phyloP scores from a whole-genome alignment of 2,113 vertebrate species.

The Ia io region DNA sequence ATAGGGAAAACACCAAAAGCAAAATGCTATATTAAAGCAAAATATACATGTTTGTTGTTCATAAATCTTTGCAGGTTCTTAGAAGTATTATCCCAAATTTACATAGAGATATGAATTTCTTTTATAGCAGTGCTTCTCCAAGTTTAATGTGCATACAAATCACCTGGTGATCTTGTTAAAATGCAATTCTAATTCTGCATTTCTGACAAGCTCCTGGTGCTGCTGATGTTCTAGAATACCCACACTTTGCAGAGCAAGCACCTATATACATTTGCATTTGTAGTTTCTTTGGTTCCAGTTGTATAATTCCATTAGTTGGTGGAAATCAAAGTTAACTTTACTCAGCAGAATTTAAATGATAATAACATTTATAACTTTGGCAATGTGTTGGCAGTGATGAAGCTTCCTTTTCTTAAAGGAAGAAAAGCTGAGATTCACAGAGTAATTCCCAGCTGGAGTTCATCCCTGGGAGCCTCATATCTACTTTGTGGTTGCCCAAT shows the following conservation, averaged over 20 bases:
- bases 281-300: neutral
- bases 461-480: neutral
- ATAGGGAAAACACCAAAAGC: neutral
- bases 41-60: neutral
- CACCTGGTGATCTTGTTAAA: neutral
- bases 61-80: slow-evolving; percentile 1
- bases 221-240: neutral
- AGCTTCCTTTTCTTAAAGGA: neutral
- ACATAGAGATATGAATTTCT: neutral
- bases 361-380: neutral
- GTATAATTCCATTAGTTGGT: neutral
- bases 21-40: neutral
- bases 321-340: slow-evolving; percentile 23
- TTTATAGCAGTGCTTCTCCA: neutral
- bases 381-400: neutral
- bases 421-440: neutral
- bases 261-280: neutral
- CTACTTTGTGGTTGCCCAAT: neutral
- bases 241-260: neutral
- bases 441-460: neutral
- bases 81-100: neutral
- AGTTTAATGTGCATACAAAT: neutral
- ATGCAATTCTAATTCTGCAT: neutral
- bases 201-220: neutral
- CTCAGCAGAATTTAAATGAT: slow-evolving; percentile 4